These are phyloP conservation scores for Tribolium freemani DNA, from an alignment of 2,888 invertebrate genomes.

Conservation along the genomic window DNA sequence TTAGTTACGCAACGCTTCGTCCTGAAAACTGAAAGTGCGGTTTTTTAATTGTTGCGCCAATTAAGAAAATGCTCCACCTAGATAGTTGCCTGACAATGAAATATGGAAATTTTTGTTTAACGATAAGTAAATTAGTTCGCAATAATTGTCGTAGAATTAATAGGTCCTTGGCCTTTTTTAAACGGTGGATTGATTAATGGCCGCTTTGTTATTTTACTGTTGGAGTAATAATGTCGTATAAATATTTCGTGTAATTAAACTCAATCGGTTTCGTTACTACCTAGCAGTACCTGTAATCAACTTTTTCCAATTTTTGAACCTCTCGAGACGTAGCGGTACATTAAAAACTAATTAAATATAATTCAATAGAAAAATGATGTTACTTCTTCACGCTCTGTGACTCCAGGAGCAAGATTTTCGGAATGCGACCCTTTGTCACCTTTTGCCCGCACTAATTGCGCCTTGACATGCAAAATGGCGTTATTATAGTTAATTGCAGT, in stretches of 20 bases:
- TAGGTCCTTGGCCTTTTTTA: conserved; percentile 15
- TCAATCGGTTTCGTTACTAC: neutral
- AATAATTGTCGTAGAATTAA: neutral
- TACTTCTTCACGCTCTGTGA: conserved; percentile 20
- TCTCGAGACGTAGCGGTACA: conserved; percentile 14
- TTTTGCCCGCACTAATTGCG: conserved; percentile 4
- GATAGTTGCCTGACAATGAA: neutral
- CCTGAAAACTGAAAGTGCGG: conserved; percentile 3
- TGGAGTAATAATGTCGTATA: neutral
- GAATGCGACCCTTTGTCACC: neutral
- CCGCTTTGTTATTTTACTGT: neutral
- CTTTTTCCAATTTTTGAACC: conserved; percentile 16
- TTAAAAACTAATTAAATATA: conserved; percentile 29
- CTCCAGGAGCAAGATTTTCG: neutral
- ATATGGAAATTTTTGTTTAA: neutral
- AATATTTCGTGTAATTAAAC: conserved; percentile 16
- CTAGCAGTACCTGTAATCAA: conserved; percentile 25
- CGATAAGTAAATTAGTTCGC: neutral
- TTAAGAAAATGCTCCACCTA: neutral
- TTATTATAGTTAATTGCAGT: conserved; percentile 3
- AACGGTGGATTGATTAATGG: conserved; percentile 16
- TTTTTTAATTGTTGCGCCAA: neutral
- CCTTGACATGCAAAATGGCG: conserved; percentile 6
- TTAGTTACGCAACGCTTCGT: conserved; percentile 13
- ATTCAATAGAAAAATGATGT: conserved; percentile 4